Percentiles rank a stretch among this genome's conserved stretches.
phyloP scores from a whole-genome alignment of 2,888 invertebrate genomes.

The Tetragnatha montana region DNA sequence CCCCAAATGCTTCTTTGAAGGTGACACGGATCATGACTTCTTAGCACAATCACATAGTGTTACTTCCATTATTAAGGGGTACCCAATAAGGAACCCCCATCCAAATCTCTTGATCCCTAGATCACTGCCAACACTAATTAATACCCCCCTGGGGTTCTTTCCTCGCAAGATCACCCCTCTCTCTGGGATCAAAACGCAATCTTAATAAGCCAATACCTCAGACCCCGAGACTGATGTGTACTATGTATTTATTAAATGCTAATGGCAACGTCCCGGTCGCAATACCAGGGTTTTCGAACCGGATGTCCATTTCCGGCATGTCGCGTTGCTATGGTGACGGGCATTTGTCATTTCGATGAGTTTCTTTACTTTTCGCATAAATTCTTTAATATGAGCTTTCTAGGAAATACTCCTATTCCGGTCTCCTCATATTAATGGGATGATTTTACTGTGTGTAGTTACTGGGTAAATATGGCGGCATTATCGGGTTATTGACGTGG shows the following conservation, averaged over 20 bases:
- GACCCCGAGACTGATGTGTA: not conserved
- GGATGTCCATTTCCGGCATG: constrained; percentile 48
- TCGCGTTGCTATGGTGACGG: constrained; percentile 2
- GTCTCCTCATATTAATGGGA: not conserved
- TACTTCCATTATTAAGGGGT: no score
- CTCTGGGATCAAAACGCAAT: not conserved
- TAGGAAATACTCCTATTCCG: not conserved
- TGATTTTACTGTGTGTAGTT: not conserved
- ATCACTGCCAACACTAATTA: not conserved
- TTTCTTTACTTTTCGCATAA: not conserved
- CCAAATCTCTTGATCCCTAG: constrained; percentile 8
- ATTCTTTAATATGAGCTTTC: not conserved
- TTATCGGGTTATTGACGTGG: no score
- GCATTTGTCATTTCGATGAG: not conserved
- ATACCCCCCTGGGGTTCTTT: not conserved
- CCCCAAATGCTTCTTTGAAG: no score
- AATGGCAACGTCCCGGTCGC: constrained; percentile 1
- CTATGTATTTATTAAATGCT: constrained; percentile 42
- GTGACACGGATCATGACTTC: no score
- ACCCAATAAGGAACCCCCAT: not conserved
- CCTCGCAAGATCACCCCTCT: not conserved
- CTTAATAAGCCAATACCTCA: not conserved
- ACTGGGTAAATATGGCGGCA: not conserved
- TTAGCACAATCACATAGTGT: no score
- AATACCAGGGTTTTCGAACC: constrained; percentile 32